Base-by-base conservation (phyloP, 1,140 invertebrate species). In the Drosophila leontia region DNA sequence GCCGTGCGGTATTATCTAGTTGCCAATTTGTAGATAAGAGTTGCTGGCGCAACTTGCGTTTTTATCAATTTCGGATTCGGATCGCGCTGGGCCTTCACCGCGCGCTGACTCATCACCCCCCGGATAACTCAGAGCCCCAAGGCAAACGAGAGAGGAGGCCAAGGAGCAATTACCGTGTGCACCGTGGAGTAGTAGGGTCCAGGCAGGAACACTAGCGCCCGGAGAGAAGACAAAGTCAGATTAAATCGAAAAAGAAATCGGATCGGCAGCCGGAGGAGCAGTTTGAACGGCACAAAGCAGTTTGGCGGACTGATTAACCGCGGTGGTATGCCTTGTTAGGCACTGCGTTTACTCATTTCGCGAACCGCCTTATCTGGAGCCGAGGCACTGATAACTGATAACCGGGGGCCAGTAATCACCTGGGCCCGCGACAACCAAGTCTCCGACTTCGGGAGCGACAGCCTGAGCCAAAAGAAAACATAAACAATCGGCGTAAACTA, bases 311-410 rank as follows among this genome's bases (percentile, higher is more conserved):
- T 87, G 85, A 87, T 87, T 87, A 87, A 81, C 85, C 34, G n/a
- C 53, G 51, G 57, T 50, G 74, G 84, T 87, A 90, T 87, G 85
- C 67, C 84, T 65, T 41, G 51, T 59, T 78, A 48, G 56, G 74
- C 48, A 47, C 42, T 39, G 47, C 68, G 78, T 84, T 88, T 87
- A 87, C 85, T 88, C 84, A 84, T 87, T 87, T 84, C 50, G 84
- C 80, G 72, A 84, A 71, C 48, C 74, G 44, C 53, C 72, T 87
- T 87, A 87, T 87, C 84, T 84, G 42, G 26, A 51, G 47, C 62
- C 34, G 70, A 67, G 62, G 58, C 55, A 50, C 68, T 78, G 76
- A 58, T 62, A 58, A 62, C 58, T 62, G 76, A 78, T 78, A 78
- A 70, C 65, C 51, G 45, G 19, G n/a, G 51, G 45, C 48, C 53